Evolutionary conservation across 2,113 vertebrate genomes (phyloP), one percentile per base, ranked within the genome.

Genomic region (Notiomystis cincta): DNA sequence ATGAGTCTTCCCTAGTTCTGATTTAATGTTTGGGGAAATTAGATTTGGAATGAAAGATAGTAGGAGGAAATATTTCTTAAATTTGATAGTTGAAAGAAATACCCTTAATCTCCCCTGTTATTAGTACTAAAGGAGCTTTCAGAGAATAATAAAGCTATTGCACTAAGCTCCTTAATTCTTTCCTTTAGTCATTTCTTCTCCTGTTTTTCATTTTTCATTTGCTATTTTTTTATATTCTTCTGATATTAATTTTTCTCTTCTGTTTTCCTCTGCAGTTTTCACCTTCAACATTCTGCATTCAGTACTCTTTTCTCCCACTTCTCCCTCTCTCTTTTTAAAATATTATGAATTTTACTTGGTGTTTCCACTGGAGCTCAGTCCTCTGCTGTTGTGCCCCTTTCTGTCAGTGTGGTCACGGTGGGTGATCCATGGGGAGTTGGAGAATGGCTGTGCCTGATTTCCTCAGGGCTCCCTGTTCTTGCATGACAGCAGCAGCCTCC

Each of bases 61-160:
- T 76, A 82, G 54, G 57, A 92, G 30, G 82, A 95, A 90, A 77
- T 87, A 69, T 56, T 78, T 85, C 65, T 82, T 61, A 69, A 89
- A 85, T 87, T 79, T 2, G 4, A 25, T 79, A 57, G 65, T 53
- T 72, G 78, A 72, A 93, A 85, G 70, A 79, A 93, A 72, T 57
- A 67, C 24, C 45, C 89, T 93, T 93, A 91, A 91, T 96, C 81
- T 97, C 67, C 48, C 25, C 9, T 77, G 40, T 96, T 96, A 91
- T 72, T 93, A 85, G 75, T 76, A 51, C 70, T 93, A 82, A 91
- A 91, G 48, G 54, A 69, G 73, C 69, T 95, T 93, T 89, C 27
- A 64, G 70, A 69, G 70, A 85, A 79, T 84, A 95, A 93, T 85
- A 87, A 91, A 95, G 21, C 61, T 85, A 85, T 82, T 58, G 37